phyloP scores from a whole-genome alignment of 2,113 vertebrate species.

The Tupaia tana region DNA sequence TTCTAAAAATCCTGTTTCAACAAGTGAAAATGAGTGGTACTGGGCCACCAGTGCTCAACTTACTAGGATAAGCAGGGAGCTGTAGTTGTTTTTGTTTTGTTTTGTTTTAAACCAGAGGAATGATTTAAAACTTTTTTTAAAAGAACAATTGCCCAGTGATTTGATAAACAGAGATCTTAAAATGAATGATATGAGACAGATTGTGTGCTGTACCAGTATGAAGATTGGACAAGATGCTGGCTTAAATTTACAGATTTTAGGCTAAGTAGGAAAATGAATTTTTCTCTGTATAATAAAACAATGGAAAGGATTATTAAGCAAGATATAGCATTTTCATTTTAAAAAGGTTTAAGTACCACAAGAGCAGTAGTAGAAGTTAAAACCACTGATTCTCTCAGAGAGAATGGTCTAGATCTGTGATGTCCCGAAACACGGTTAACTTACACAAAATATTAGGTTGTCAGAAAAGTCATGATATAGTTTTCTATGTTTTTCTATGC shows the following conservation, averaged over 20 bases:
- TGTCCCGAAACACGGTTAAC: constrained; percentile 5
- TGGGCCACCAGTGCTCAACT: neutral
- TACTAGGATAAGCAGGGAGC: neutral
- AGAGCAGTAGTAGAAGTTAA: neutral
- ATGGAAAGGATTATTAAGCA: neutral
- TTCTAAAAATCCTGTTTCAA: neutral
- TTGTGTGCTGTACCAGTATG: neutral
- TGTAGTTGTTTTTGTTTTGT: neutral
- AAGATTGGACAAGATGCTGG: neutral
- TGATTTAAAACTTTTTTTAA: constrained; percentile 3
- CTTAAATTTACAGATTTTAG: neutral
- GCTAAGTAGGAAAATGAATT: neutral
- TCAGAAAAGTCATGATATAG: no score
- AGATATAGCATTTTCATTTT: neutral
- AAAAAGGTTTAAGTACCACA: neutral
- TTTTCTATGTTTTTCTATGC: no score
- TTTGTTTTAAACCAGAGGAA: neutral
- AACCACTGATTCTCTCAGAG: neutral
- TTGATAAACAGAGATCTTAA: neutral
- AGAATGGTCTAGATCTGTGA: neutral
- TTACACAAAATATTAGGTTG: constrained; percentile 40
- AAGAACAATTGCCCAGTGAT: neutral
- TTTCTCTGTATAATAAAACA: neutral
- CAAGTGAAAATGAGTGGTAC: neutral
- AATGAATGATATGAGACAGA: neutral